Conservation (phyloP, 2,797 vertebrate genomes). For the Diglossa cyanea region DNA sequence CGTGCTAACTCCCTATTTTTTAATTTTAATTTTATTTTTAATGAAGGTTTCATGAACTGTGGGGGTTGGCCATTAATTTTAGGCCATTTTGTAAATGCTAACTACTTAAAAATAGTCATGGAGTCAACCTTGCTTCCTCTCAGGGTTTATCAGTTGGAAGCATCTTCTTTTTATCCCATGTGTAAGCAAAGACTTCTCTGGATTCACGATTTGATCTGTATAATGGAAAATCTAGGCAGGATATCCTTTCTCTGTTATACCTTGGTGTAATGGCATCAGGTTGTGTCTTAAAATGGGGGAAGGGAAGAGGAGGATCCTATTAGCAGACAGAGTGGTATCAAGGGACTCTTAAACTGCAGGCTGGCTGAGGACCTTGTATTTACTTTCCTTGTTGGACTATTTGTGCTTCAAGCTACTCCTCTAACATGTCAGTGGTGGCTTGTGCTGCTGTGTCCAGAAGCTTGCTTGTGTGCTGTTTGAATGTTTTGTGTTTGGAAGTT, state of each 20-base stretch:
- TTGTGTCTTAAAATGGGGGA: conserved; percentile 17
- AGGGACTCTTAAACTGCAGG: conserved; percentile 4
- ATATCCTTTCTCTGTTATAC: conserved; percentile 68
- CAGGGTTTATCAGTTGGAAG: conserved; percentile 43
- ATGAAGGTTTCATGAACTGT: not conserved
- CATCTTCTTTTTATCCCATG: conserved; percentile 39
- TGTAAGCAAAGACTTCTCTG: conserved; percentile 20
- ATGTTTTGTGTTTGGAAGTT: conserved; percentile 29
- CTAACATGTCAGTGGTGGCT: not conserved
- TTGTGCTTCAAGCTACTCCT: not conserved
- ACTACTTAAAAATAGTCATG: conserved; percentile 50
- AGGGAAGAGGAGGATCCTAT: conserved; percentile 36
- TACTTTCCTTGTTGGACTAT: not conserved
- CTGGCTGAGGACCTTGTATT: not conserved
- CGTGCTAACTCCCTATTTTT: not conserved
- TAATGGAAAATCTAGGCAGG: conserved; percentile 64
- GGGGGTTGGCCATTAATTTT: conserved; percentile 22
- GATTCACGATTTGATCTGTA: conserved; percentile 37
- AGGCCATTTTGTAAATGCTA: conserved; percentile 37
- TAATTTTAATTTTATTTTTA: not conserved
- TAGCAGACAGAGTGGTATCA: conserved; percentile 5
- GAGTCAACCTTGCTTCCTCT: conserved; percentile 55
- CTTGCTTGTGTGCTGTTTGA: not conserved
- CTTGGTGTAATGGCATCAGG: conserved; percentile 49
- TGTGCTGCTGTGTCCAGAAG: not conserved